Percentiles rank a stretch among this genome's conserved stretches.
phyloP scores from a whole-genome alignment of 1,140 invertebrate genomes.

The Trypoxylus dichotomus region DNA sequence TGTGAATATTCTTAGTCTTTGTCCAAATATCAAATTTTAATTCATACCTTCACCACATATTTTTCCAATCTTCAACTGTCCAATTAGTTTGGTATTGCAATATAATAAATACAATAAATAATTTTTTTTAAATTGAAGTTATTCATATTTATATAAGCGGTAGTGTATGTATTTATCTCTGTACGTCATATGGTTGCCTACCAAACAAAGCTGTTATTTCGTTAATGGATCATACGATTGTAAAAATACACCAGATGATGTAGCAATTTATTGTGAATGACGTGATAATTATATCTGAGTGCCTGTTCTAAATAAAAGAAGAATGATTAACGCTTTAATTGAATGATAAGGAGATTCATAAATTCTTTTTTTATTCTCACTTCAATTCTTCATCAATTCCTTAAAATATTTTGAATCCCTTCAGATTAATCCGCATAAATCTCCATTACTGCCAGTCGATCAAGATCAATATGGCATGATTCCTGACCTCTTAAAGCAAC shows the following conservation, averaged over 20 bases:
- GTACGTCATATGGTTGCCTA: too few species aligned
- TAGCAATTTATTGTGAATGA: not conserved
- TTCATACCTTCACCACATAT: too few species aligned
- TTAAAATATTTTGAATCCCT: slow-evolving; percentile 31
- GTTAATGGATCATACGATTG: not conserved
- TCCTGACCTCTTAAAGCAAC: slow-evolving; percentile 54
- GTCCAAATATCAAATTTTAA: too few species aligned
- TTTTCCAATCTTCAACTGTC: too few species aligned
- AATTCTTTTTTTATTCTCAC: not conserved
- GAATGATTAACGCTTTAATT: not conserved
- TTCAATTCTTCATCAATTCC: not conserved
- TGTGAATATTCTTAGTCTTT: too few species aligned
- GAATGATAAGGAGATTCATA: not conserved
- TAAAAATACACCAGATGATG: not conserved
- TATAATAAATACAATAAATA: too few species aligned
- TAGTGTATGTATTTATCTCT: too few species aligned
- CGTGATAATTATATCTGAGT: not conserved
- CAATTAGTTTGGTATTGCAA: too few species aligned
- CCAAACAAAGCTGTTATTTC: not conserved
- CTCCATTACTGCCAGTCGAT: slow-evolving; percentile 56
- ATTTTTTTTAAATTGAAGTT: too few species aligned
- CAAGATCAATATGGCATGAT: slow-evolving; percentile 59
- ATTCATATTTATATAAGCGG: too few species aligned
- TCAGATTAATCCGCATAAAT: slow-evolving; percentile 58
- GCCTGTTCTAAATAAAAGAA: not conserved